A percentile compares a stretch with the other conserved stretches of the same genome.
These are phyloP conservation scores for Epistrophe grossulariae DNA, from an alignment of 2,888 invertebrate species.

Conservation along the genomic window DNA sequence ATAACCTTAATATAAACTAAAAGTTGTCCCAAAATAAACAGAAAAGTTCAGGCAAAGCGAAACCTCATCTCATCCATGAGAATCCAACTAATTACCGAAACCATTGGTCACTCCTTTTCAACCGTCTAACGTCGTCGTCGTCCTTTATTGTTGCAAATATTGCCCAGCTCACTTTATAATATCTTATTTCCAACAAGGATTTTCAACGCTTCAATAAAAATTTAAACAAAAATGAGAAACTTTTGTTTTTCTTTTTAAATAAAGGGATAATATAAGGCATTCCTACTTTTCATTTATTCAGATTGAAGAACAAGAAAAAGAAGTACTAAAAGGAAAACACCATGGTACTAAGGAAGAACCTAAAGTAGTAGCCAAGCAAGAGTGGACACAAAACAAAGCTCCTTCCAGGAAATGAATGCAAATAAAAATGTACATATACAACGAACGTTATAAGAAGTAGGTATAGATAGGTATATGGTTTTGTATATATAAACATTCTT, in stretches of 20 bases:
- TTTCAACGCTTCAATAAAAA: constrained; percentile 26
- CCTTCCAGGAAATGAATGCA: constrained; percentile 38
- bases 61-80: too few relatives aligned
- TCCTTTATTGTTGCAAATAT: neutral
- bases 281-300: neutral
- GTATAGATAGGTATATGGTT: neutral
- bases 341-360: neutral
- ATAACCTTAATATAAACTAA: too few relatives aligned
- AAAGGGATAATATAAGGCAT: neutral
- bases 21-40: too few relatives aligned
- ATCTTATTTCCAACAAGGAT: neutral
- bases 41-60: too few relatives aligned
- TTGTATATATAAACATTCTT: constrained; percentile 22
- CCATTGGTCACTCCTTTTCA: neutral
- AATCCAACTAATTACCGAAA: neutral
- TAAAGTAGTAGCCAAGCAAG: constrained; percentile 7
- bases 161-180: neutral
- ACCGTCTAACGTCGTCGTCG: neutral
- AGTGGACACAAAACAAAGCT: constrained; percentile 35
- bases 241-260: neutral
- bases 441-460: neutral
- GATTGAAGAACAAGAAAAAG: constrained; percentile 12
- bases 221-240: constrained; percentile 18
- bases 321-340: neutral
- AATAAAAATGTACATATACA: neutral